Conservation (phyloP, 2,888 invertebrate species). For the Acanthosepion esculentum region DNA sequence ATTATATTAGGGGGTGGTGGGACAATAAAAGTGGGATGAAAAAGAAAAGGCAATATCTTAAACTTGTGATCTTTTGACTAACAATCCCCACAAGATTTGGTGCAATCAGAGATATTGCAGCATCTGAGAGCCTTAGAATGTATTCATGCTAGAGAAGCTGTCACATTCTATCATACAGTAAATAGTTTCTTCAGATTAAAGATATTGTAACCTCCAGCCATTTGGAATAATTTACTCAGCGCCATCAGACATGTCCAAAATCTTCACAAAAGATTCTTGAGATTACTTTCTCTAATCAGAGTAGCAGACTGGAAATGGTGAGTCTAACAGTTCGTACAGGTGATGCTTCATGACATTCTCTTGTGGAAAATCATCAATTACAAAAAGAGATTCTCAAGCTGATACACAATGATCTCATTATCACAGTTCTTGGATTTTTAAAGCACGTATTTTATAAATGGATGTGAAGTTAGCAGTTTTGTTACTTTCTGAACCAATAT, state of each 20-base stretch:
- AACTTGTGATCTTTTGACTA: neutral
- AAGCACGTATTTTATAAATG: no score
- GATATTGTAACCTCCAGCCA: neutral
- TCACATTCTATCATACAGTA: neutral
- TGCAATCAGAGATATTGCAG: neutral
- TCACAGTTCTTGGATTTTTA: no score
- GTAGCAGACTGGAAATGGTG: neutral
- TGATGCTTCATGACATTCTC: neutral
- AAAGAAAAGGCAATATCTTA: neutral
- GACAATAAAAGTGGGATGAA: no score
- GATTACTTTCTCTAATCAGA: neutral
- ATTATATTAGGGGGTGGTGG: no score
- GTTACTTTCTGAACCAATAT: no score
- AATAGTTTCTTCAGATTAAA: neutral
- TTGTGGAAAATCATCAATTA: no score
- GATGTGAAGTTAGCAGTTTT: no score
- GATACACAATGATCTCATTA: no score
- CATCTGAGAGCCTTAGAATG: neutral
- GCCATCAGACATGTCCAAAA: neutral
- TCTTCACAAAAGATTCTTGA: neutral
- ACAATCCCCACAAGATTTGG: neutral
- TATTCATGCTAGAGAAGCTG: neutral
- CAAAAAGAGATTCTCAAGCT: no score
- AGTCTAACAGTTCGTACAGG: neutral
- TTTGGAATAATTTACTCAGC: neutral